Conservation (phyloP, 2,888 invertebrate genomes). For the Nephrotoma flavescens region DNA sequence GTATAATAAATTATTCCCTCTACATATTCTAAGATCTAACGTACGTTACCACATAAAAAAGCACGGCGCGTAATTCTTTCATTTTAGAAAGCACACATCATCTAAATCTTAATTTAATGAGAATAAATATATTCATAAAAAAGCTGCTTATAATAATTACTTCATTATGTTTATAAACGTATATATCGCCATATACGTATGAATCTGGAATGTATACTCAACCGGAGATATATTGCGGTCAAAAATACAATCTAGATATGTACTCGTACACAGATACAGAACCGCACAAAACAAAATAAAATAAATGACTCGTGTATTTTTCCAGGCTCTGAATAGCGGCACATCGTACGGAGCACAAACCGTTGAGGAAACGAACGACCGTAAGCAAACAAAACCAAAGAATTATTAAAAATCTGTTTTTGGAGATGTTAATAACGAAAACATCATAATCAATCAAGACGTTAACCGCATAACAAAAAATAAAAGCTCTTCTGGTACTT, state of each 20-base stretch:
- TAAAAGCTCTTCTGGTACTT: not conserved
- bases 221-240: not conserved
- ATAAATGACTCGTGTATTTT: not conserved
- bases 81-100: not conserved
- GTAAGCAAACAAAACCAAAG: not conserved
- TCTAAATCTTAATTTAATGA: not conserved
- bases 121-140: not conserved
- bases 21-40: not conserved
- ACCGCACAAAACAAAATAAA: not conserved
- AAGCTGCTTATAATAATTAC: not conserved
- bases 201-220: not conserved
- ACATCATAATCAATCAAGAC: not conserved
- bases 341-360: not conserved
- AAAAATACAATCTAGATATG: not conserved
- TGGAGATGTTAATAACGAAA: not conserved
- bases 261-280: not conserved
- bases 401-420: not conserved
- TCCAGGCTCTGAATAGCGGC: not conserved
- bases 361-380: no score
- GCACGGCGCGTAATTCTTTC: not conserved
- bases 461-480: not conserved
- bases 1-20: not conserved
- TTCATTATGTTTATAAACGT: not conserved
- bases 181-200: not conserved
- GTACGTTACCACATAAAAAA: not conserved